phyloP scores from a whole-genome alignment of 2,888 invertebrate genomes.

The Stenichneumon culpator region DNA sequence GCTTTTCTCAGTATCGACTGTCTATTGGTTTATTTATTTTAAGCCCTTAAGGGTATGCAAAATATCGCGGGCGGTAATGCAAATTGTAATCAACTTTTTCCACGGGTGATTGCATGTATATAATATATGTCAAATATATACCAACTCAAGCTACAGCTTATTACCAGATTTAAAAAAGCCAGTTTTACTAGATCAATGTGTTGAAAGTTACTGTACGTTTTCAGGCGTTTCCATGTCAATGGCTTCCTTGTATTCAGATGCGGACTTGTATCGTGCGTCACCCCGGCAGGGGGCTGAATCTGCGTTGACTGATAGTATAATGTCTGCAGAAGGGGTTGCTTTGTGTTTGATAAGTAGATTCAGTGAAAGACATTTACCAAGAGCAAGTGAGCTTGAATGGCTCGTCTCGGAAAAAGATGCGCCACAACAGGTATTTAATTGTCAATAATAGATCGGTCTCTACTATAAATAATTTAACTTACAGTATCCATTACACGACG shows the following conservation, averaged over 20 bases:
- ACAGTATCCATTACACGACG: background rate
- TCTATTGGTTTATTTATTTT: too few relatives aligned
- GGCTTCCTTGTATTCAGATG: conserved; percentile 89
- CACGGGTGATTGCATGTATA: too few relatives aligned
- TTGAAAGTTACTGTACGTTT: conserved; percentile 30
- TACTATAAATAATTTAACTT: background rate
- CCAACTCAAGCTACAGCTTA: too few relatives aligned
- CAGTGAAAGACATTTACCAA: conserved; percentile 91
- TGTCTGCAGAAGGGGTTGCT: conserved; percentile 93
- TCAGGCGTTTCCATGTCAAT: conserved; percentile 88
- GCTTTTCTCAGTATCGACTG: too few relatives aligned
- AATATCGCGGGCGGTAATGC: too few relatives aligned
- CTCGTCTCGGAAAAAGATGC: conserved; percentile 92
- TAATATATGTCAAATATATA: too few relatives aligned
- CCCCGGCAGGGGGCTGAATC: conserved; percentile 85
- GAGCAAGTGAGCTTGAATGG: conserved; percentile 93
- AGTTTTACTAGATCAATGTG: too few relatives aligned
- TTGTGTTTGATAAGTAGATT: conserved; percentile 91
- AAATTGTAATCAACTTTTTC: too few relatives aligned
- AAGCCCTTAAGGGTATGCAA: too few relatives aligned
- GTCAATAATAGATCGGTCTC: background rate
- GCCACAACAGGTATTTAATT: conserved; percentile 87
- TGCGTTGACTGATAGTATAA: conserved; percentile 84
- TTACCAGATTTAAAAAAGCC: too few relatives aligned
- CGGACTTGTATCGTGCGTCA: conserved; percentile 84